Evolutionary conservation across 2,888 invertebrate genomes (phyloP), one percentile per base, ranked within the genome.

Genomic region (Philereme transversata): DNA sequence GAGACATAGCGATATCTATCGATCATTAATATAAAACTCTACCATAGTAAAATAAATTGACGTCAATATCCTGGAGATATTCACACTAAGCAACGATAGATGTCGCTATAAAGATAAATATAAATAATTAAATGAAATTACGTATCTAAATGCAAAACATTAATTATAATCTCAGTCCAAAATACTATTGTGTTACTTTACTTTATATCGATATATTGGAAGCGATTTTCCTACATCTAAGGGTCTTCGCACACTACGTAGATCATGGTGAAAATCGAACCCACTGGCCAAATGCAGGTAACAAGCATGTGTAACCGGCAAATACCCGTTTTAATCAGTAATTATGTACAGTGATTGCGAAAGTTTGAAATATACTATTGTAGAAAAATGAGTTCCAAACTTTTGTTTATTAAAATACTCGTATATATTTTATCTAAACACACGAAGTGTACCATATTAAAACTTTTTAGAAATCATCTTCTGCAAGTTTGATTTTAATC

Each of bases 141-240:
- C 71, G 79, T 75, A 80, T 78, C 76, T 88, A 88, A 88, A 89
- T 87, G 87, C 87, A 87, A 56, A 51, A 62, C 76, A 85, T 83
- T 83, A 62, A 63, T 67, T 60, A 86, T 88, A 90, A 90, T 90
- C 88, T 90, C 90, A 87, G 86, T 88, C 82, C 84, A 83, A 81
- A 88, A 87, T 84, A 86, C 84, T 85, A 86, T 84, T 82, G 84
- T 78, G 75, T 82, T 83, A 83, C 81, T 79, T 67, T 85, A 84
- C 83, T n/a, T n/a, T n/a, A n/a, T n/a, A 84, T 80, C 72, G 75
- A 81, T 72, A 72, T 66, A 74, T 84, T 83, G 83, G 81, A 90
- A 87, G 89, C 86, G 78, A 84, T 77, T 74, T 81, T 82, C 78
- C 72, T 78, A 83, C 77, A 81, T 81, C 80, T 85, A 83, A 46